Evolutionary conservation across 1,140 invertebrate species (phyloP), one percentile per base, ranked within the genome.

Genomic region (Drosophila elegans): DNA sequence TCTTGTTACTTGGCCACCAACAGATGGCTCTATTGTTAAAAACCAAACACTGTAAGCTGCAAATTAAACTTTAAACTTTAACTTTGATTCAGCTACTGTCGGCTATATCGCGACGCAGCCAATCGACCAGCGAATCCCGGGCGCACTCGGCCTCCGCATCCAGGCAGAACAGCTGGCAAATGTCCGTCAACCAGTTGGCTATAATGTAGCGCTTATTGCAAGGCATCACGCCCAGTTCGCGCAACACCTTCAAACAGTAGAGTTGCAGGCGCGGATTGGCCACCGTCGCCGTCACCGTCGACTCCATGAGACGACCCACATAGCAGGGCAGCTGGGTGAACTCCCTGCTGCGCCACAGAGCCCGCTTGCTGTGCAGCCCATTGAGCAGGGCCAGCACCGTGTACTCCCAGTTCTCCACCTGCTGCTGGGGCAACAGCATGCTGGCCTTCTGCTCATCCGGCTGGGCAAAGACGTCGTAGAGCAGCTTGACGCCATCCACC

Each of bases 341-440:
- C 53, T 91, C 90, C 0, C 90, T 69, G 49, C 71, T 67, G 4
- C 90, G 83, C 90, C 90, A 91, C 0, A 91, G 29, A 0, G 86
- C 68, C 1, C 48, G 60, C 27, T 91, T 91, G 68, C 86, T 82
- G n/a, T 91, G 75, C 2, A 91, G 56, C 1, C 86, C 90, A 54
- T 90, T 75, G 51, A 82, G 49, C 27, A 91, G 41, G 2, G 78
- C 76, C 38, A 90, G 41, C 0, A 86, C 39, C 3, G 80, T 13
- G 13, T 72, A 77, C 45, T 91, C 90, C 56, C 59, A 91, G 49
- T 45, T 68, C 2, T 69, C 41, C 38, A 83, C 73, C 4, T 51
- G 38, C 59, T 89, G 73, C 10, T 46, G 7, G 9, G 54, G 72
- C 44, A 85, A 39, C 29, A 64, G 12, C 0, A 21, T 27, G 0